Percentiles rank a stretch among this genome's conserved stretches.
Conservation (phyloP, 2,113 vertebrate species). For the Nettapus auritus region DNA sequence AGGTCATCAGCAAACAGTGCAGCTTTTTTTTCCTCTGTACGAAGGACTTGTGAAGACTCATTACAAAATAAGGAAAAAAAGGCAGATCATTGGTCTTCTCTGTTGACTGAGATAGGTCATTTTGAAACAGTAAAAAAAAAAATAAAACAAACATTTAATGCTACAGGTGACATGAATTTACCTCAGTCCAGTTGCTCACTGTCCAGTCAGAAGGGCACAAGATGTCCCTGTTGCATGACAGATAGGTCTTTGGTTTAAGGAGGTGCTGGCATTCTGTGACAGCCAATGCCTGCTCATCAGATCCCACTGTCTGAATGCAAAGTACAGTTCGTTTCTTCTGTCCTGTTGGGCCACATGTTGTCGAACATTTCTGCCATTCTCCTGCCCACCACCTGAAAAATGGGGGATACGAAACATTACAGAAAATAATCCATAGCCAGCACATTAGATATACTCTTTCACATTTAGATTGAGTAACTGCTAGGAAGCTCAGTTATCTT, state of each 20-base stretch:
- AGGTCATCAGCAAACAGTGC: not conserved
- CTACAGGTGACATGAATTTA: constrained; percentile 22
- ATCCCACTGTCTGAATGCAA: constrained; percentile 88
- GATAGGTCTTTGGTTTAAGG: constrained; percentile 87
- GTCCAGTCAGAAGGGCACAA: constrained; percentile 91
- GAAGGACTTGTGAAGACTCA: not conserved
- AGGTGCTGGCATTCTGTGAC: constrained; percentile 87
- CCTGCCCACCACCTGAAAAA: constrained; percentile 93
- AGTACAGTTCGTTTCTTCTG: constrained; percentile 90
- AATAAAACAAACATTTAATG: not conserved
- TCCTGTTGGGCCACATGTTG: constrained; percentile 87
- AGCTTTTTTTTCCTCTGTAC: not conserved
- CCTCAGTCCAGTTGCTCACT: constrained; percentile 92
- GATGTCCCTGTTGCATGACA: constrained; percentile 91
- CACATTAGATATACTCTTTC: not conserved
- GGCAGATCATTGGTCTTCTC: not conserved
- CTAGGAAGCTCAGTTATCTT: not conserved
- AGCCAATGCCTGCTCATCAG: constrained; percentile 90
- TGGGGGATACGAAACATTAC: not conserved
- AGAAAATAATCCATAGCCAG: not conserved
- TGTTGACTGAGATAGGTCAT: not conserved
- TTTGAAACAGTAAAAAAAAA: not conserved
- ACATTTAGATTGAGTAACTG: not conserved
- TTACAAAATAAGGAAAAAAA: not conserved
- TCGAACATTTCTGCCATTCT: constrained; percentile 93